Evolutionary conservation across 2,797 vertebrate genomes (phyloP).

Genomic region (Neoniphon sammara): DNA sequence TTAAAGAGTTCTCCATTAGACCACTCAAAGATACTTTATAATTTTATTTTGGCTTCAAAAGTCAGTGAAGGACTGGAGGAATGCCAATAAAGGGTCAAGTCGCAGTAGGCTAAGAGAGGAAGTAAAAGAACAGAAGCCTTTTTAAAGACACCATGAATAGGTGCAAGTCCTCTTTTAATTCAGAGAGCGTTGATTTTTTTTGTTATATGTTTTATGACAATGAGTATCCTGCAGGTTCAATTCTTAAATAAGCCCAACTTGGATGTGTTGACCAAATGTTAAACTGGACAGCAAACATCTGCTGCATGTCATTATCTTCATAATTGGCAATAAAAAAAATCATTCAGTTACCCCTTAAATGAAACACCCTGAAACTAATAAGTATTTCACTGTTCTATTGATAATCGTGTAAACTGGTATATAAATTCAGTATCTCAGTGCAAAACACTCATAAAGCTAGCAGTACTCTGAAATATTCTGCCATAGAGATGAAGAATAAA

Average conservation of each 20-base stretch:
- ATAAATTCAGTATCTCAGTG: not conserved
- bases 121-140: constrained; percentile 28
- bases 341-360: no score
- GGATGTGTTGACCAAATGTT: not conserved
- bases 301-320: no score
- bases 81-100: constrained; percentile 46
- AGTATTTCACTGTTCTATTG: not conserved
- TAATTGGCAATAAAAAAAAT: no score
- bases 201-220: not conserved
- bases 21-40: constrained; percentile 52
- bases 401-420: not conserved
- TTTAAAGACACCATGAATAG: constrained; percentile 41
- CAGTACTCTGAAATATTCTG: no score
- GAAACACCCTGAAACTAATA: not conserved
- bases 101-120: constrained; percentile 36
- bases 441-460: not conserved
- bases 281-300: no score
- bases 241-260: not conserved
- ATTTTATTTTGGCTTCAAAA: constrained; percentile 60
- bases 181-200: not conserved
- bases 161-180: constrained; percentile 17
- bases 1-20: constrained; percentile 69
- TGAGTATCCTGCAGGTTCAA: not conserved
- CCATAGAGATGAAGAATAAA: no score
- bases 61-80: constrained; percentile 35